phyloP scores from a whole-genome alignment of 2,797 vertebrate species.

The Pseudochromis fuscus region DNA sequence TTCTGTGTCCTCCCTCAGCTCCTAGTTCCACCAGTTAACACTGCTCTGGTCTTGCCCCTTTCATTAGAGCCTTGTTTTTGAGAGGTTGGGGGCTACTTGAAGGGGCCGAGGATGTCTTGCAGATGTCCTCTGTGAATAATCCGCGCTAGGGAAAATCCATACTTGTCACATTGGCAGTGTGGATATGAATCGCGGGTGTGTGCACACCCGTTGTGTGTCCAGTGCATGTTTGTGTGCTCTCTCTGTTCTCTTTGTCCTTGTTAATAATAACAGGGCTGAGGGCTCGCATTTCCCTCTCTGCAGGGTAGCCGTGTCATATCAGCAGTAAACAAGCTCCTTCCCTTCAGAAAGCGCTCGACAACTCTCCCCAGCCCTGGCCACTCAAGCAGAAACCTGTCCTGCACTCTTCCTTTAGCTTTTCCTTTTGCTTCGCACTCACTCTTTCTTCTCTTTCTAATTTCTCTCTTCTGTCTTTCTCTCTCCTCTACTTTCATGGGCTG shows the following conservation, averaged over 20 bases:
- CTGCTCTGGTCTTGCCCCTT: slow-evolving; percentile 71
- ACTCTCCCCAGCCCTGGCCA: slow-evolving; percentile 82
- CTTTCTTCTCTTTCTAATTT: slow-evolving; percentile 67
- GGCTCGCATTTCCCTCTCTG: slow-evolving; percentile 87
- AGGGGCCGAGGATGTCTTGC: slow-evolving; percentile 77
- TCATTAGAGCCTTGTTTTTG: slow-evolving; percentile 81
- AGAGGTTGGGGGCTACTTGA: slow-evolving; percentile 73
- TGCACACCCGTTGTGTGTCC: slow-evolving; percentile 60
- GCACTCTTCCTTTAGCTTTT: slow-evolving; percentile 75
- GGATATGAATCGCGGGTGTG: slow-evolving; percentile 45
- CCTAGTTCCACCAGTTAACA: slow-evolving; percentile 73
- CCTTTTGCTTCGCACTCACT: slow-evolving; percentile 55
- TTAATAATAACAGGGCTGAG: slow-evolving; percentile 91
- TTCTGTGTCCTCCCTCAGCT: slow-evolving; percentile 67
- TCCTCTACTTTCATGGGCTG: slow-evolving; percentile 62
- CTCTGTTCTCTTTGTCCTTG: slow-evolving; percentile 90
- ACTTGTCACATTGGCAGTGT: slow-evolving; percentile 85
- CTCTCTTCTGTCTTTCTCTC: slow-evolving; percentile 65
- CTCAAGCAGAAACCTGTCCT: slow-evolving; percentile 86
- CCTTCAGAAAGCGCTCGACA: slow-evolving; percentile 83
- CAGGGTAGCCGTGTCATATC: slow-evolving; percentile 89
- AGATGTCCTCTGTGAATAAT: slow-evolving; percentile 88
- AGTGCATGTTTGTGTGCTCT: slow-evolving; percentile 73
- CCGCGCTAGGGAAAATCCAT: slow-evolving; percentile 85
- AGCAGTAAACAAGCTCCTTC: slow-evolving; percentile 89